phyloP scores from a whole-genome alignment of 2,888 invertebrate genomes.

The Vannuccia rotundouncinata region DNA sequence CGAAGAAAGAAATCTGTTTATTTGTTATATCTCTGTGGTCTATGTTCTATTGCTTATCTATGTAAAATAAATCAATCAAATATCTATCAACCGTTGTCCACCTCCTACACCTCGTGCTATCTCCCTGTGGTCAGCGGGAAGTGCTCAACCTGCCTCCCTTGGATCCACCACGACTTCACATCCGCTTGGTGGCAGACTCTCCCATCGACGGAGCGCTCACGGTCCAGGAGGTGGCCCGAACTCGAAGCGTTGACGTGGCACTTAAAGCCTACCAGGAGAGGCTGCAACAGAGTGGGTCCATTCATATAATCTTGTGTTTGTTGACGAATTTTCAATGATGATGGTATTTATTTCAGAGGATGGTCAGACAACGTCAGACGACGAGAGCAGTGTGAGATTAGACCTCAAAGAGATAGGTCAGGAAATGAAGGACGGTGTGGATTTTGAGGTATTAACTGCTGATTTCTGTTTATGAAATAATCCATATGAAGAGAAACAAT shows the following conservation, averaged over 20 bases:
- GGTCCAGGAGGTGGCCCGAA: slow-evolving; percentile 12
- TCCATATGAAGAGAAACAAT: too few relatives aligned
- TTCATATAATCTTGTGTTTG: neutral
- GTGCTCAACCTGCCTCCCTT: neutral
- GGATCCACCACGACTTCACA: slow-evolving; percentile 17
- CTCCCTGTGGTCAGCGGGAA: neutral
- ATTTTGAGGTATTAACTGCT: neutral
- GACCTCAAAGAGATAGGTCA: neutral
- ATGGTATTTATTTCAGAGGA: neutral
- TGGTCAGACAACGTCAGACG: neutral
- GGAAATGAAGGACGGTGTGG: neutral
- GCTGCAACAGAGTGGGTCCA: neutral
- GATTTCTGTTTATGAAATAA: too few relatives aligned
- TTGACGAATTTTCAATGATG: neutral
- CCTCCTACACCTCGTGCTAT: neutral
- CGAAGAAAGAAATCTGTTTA: too few relatives aligned
- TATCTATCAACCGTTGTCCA: too few relatives aligned
- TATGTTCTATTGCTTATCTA: too few relatives aligned
- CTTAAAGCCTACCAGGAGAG: slow-evolving; percentile 12
- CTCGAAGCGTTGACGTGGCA: neutral
- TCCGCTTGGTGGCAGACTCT: slow-evolving; percentile 3
- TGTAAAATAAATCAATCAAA: too few relatives aligned
- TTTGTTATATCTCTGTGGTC: too few relatives aligned
- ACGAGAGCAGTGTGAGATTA: neutral
- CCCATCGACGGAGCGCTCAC: neutral